Conservation (phyloP, 2,113 vertebrate genomes). For the Parus major region DNA sequence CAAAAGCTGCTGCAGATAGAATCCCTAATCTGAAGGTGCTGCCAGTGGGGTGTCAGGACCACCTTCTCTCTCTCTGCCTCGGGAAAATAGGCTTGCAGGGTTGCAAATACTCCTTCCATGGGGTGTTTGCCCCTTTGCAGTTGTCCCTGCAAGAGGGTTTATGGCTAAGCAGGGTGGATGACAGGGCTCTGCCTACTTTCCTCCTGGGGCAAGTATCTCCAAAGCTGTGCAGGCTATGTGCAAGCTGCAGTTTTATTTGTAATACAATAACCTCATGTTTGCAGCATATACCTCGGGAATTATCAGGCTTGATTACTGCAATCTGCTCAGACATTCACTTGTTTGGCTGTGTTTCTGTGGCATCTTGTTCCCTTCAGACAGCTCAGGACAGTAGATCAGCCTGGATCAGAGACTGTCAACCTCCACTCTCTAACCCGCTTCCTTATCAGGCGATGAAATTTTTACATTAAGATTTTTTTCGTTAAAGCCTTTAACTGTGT, state of each 20-base stretch:
- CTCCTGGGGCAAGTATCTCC: background rate
- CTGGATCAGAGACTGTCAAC: constrained; percentile 27
- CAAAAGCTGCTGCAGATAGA: background rate
- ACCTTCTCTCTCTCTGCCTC: background rate
- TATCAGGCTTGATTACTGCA: background rate
- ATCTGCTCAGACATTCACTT: background rate
- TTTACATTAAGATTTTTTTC: constrained; percentile 44
- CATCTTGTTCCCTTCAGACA: background rate
- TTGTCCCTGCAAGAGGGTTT: background rate
- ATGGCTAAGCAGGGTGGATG: background rate
- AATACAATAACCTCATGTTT: background rate
- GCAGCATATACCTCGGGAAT: background rate
- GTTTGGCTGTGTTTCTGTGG: background rate
- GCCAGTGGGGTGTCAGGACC: background rate
- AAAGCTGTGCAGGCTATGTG: background rate
- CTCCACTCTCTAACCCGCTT: background rate
- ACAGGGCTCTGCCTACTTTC: background rate
- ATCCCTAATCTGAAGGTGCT: constrained; percentile 6
- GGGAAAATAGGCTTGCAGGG: background rate
- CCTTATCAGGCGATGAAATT: constrained; percentile 33
- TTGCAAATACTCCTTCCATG: background rate
- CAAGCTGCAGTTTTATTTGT: background rate
- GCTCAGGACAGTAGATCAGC: constrained; percentile 6
- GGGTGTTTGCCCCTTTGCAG: background rate
- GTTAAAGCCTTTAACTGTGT: constrained; percentile 19